Conservation (phyloP, 2,113 vertebrate genomes). For the Toxotes jaculatrix region DNA sequence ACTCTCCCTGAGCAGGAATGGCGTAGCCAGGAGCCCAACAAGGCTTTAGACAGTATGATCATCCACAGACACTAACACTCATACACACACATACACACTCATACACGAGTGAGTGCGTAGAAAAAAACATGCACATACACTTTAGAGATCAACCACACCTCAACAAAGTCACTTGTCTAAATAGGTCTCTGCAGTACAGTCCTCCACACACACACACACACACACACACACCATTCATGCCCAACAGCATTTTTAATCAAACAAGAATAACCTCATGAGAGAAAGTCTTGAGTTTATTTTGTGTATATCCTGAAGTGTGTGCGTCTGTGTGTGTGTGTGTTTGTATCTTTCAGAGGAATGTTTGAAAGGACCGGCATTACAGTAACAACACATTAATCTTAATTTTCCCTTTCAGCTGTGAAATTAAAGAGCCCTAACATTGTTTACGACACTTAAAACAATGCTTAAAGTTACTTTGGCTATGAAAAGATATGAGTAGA, state of each 20-base stretch:
- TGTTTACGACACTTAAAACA: constrained; percentile 62
- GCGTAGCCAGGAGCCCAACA: constrained; percentile 42
- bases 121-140: constrained; percentile 22
- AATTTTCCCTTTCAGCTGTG: constrained; percentile 51
- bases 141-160: constrained; percentile 48
- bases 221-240: constrained; percentile 6
- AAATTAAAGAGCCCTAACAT: constrained; percentile 61
- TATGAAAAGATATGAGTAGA: constrained; percentile 53
- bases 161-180: constrained; percentile 52
- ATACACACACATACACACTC: not conserved
- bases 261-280: constrained; percentile 45
- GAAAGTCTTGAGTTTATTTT: constrained; percentile 31
- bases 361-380: constrained; percentile 45
- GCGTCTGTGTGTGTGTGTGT: not conserved
- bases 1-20: constrained; percentile 46
- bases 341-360: constrained; percentile 17
- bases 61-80: not conserved
- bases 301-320: constrained; percentile 3
- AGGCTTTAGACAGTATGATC: constrained; percentile 33
- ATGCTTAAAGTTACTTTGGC: constrained; percentile 55
- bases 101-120: too few species aligned
- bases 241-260: constrained; percentile 57
- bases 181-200: constrained; percentile 27
- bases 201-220: constrained; percentile 25
- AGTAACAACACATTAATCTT: constrained; percentile 53